Evolutionary conservation across 2,113 vertebrate species (phyloP).

Genomic region (Saccopteryx leptura): DNA sequence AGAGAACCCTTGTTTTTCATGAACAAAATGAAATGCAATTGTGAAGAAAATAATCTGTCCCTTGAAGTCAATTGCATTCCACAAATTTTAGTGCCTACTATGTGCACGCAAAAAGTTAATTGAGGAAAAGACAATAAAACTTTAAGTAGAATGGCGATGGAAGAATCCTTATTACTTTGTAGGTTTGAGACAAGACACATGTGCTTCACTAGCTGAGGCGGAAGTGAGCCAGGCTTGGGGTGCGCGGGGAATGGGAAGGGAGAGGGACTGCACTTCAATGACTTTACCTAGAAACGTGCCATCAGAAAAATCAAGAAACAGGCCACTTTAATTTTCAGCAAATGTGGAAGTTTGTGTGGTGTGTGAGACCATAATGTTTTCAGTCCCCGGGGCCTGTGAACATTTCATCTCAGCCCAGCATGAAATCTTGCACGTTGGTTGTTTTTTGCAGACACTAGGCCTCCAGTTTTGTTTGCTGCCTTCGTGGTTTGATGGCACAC

Average conservation of each 20-base stretch:
- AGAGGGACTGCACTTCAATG: not conserved
- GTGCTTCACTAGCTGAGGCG: not conserved
- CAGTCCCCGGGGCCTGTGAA: not conserved
- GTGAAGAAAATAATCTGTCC: conserved; percentile 33
- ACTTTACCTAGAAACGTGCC: not conserved
- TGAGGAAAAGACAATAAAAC: conserved; percentile 21
- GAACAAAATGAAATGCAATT: conserved; percentile 46
- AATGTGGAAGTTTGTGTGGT: not conserved
- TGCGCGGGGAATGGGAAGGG: rapidly evolving
- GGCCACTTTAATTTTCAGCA: not conserved
- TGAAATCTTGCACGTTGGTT: not conserved
- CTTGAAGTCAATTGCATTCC: conserved; percentile 37
- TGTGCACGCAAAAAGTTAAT: not conserved
- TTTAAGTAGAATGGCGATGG: not conserved
- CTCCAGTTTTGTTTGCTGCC: not conserved
- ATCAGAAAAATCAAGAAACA: conserved; percentile 11
- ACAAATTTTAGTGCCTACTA: conserved; percentile 60
- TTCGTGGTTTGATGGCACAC: not conserved
- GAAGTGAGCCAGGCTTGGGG: not conserved
- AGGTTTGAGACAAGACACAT: not conserved
- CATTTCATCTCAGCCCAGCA: not conserved
- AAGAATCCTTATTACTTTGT: not conserved
- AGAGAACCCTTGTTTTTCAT: conserved; percentile 25
- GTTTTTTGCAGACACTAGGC: not conserved
- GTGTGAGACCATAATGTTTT: not conserved